Conservation (phyloP, 2,797 vertebrate genomes). For the Emys orbicularis region DNA sequence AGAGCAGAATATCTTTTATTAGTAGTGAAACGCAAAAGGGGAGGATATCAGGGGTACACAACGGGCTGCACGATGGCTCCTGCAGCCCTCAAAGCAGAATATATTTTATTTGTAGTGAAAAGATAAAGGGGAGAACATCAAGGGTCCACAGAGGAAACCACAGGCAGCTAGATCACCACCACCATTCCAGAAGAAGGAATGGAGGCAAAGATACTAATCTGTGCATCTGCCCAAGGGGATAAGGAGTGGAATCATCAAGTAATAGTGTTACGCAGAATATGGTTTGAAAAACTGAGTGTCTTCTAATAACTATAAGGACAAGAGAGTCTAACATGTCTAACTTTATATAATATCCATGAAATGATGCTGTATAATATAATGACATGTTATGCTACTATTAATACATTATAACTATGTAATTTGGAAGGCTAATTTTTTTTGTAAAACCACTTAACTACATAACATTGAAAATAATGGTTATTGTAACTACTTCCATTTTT, state of each 20-base stretch:
- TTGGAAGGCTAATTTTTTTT: conserved; percentile 83
- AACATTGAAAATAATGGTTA: conserved; percentile 87
- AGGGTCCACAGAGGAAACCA: not conserved
- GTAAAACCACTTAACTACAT: conserved; percentile 87
- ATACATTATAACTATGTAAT: conserved; percentile 84
- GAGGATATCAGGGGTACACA: not conserved
- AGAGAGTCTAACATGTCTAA: conserved; percentile 80
- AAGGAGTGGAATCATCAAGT: conserved; percentile 70
- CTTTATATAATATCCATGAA: conserved; percentile 83
- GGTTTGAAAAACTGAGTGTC: conserved; percentile 79
- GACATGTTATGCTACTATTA: conserved; percentile 86
- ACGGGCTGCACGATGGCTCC: not conserved
- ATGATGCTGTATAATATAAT: conserved; percentile 85
- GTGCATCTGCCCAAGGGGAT: conserved; percentile 48
- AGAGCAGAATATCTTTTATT: not conserved
- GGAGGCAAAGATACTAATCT: conserved; percentile 32
- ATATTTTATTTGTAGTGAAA: not conserved
- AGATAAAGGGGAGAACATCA: not conserved
- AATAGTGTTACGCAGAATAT: conserved; percentile 79
- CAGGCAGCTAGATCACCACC: not conserved
- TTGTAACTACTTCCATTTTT: conserved; percentile 84
- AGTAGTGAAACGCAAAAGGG: not conserved
- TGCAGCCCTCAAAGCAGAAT: not conserved
- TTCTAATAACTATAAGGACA: conserved; percentile 81
- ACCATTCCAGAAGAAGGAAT: conserved; percentile 31